These are phyloP conservation scores for Melipona beecheii DNA, from an alignment of 2,888 invertebrate genomes.

Conservation along the genomic window DNA sequence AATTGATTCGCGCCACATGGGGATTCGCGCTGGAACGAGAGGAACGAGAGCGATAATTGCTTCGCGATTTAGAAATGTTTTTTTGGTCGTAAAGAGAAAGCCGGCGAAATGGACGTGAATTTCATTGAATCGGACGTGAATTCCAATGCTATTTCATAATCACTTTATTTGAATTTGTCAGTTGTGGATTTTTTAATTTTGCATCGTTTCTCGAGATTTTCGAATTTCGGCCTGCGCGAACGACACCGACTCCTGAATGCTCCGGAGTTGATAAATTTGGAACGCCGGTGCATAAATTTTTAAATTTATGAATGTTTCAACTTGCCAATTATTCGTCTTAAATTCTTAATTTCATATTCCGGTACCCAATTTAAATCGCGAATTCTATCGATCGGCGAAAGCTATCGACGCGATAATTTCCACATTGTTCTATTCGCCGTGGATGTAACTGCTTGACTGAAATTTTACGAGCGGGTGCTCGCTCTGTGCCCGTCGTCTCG, in stretches of 20 bases:
- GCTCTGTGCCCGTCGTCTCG: constrained; percentile 9
- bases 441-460: not conserved
- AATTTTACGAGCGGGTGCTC: not conserved
- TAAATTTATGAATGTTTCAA: not conserved
- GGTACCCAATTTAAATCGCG: not conserved
- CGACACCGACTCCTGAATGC: not conserved
- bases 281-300: not conserved
- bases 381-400: not conserved
- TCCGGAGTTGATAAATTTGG: not conserved
- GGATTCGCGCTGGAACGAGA: constrained; percentile 4
- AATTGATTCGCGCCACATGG: constrained; percentile 31
- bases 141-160: no score
- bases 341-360: not conserved
- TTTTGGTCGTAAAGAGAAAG: not conserved
- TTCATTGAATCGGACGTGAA: not conserved
- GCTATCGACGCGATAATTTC: not conserved
- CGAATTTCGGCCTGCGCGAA: no score
- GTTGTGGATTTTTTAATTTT: no score
- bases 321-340: not conserved
- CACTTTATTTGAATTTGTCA: no score
- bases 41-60: constrained; percentile 29
- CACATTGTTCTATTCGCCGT: no score
- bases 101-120: not conserved
- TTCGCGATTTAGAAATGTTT: constrained; percentile 8
- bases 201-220: no score